phyloP scores from a whole-genome alignment of 2,888 invertebrate species.

The Subacronicta megacephala region DNA sequence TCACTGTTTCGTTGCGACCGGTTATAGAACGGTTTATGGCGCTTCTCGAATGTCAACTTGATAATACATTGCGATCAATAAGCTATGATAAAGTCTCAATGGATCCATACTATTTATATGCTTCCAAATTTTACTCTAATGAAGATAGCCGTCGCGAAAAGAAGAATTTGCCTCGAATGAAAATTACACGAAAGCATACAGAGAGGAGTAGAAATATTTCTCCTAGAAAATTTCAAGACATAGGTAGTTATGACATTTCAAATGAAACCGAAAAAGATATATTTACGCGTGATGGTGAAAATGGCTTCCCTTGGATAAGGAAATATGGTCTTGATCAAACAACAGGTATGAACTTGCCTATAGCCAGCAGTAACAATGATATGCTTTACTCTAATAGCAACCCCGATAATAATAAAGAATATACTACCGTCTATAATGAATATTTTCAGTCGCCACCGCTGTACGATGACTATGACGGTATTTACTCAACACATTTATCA shows the following conservation, averaged over 20 bases:
- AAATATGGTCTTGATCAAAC: slow-evolving; percentile 19
- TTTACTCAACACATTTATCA: slow-evolving; percentile 1
- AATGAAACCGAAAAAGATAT: slow-evolving; percentile 6
- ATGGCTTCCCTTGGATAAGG: neutral
- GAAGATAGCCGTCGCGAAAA: slow-evolving; percentile 3
- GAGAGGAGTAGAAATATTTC: slow-evolving; percentile 1
- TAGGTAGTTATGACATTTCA: slow-evolving; percentile 2
- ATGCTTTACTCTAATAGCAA: neutral
- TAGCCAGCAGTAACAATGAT: neutral
- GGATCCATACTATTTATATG: slow-evolving; percentile 10
- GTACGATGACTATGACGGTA: slow-evolving; percentile 27
- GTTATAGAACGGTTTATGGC: slow-evolving; percentile 41
- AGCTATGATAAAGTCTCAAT: neutral
- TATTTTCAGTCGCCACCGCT: slow-evolving; percentile 22
- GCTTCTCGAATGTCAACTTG: slow-evolving; percentile 42
- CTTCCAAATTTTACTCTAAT: slow-evolving; percentile 9
- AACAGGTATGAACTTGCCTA: neutral
- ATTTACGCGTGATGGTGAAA: slow-evolving; percentile 2
- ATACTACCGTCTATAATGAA: slow-evolving; percentile 7
- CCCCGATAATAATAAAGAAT: neutral
- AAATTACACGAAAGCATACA: slow-evolving; percentile 1
- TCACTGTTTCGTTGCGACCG: slow-evolving; percentile 30
- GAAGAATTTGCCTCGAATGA: neutral
- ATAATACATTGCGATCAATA: slow-evolving; percentile 45
- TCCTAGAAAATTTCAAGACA: neutral